These are phyloP conservation scores for Atractosteus spatula DNA, from an alignment of 2,113 vertebrate species.

Conservation along the genomic window DNA sequence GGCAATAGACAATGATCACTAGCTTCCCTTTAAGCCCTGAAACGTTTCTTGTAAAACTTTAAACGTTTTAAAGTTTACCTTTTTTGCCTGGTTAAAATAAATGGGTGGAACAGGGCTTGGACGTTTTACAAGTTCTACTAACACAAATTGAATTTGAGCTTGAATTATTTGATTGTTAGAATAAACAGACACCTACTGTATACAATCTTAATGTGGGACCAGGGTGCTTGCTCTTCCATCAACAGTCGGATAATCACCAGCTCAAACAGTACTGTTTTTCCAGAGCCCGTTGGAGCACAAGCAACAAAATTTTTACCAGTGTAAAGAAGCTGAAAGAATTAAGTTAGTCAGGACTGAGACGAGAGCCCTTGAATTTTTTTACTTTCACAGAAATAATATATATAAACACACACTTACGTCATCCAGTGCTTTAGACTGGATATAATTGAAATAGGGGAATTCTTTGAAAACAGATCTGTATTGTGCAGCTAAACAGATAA, in stretches of 20 bases:
- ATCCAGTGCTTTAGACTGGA: conserved; percentile 92
- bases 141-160: too few species aligned
- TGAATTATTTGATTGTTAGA: too few species aligned
- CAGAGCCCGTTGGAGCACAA: conserved; percentile 94
- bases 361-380: conserved; percentile 1
- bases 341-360: conserved; percentile 6
- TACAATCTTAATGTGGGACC: conserved; percentile 89
- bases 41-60: not conserved
- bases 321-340: conserved; percentile 82
- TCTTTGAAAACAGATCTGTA: conserved; percentile 90
- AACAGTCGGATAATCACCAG: conserved; percentile 89
- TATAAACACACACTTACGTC: conserved; percentile 79
- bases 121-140: too few species aligned
- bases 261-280: conserved; percentile 94
- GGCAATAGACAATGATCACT: conserved; percentile 11
- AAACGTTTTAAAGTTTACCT: not conserved
- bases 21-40: conserved; percentile 3
- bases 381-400: conserved; percentile 1
- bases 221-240: conserved; percentile 84
- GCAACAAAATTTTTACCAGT: conserved; percentile 88
- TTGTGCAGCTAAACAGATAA: conserved; percentile 68
- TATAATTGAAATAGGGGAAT: conserved; percentile 96
- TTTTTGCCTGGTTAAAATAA: not conserved
- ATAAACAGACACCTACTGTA: conserved; percentile 68
- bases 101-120: too few species aligned